Conservation (phyloP, 2,797 vertebrate genomes). For the Spinus olivaceus region DNA sequence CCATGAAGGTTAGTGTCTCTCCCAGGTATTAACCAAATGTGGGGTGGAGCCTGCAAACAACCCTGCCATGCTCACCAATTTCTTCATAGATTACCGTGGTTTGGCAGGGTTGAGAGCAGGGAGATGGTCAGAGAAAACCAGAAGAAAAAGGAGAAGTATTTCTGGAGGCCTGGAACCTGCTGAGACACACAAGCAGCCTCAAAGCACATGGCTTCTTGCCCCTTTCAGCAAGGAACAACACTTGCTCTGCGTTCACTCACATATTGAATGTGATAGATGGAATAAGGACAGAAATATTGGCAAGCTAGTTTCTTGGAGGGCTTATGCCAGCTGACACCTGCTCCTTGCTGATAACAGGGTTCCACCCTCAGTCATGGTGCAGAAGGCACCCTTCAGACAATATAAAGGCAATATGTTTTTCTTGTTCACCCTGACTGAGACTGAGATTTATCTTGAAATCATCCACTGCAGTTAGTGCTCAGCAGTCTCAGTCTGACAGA, state of each 20-base stretch:
- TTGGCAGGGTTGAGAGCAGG: neutral
- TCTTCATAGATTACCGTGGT: neutral
- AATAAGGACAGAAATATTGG: neutral
- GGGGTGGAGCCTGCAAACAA: neutral
- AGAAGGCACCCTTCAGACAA: neutral
- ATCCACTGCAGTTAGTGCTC: neutral
- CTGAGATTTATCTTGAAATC: neutral
- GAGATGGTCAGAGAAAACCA: neutral
- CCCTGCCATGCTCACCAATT: neutral
- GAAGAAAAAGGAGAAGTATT: neutral
- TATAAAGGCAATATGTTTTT: neutral
- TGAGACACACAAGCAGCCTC: neutral
- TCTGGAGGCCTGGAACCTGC: neutral
- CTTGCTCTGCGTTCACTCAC: neutral
- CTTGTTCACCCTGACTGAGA: neutral
- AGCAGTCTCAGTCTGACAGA: neutral
- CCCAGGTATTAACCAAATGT: neutral
- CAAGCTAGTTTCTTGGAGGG: neutral
- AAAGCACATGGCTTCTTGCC: neutral
- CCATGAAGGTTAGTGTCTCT: neutral
- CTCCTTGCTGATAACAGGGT: neutral
- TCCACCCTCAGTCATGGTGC: neutral
- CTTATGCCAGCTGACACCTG: neutral
- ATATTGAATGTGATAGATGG: neutral
- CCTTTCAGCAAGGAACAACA: neutral